phyloP scores from a whole-genome alignment of 64 coral and sea anemone species.

The Dendrophyllia cribrosa region DNA sequence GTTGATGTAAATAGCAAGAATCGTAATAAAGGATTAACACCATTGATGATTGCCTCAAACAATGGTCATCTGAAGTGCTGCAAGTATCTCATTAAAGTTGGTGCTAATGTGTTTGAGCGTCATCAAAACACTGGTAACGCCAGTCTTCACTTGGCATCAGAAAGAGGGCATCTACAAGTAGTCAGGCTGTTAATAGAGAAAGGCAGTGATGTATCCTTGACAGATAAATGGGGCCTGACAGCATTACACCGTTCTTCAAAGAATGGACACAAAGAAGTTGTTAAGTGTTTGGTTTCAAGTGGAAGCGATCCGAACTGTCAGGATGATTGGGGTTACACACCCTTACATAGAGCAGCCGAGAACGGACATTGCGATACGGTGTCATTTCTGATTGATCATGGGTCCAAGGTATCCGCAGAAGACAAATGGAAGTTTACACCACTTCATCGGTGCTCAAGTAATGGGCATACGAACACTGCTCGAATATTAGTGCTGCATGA shows the following conservation, averaged over 20 bases:
- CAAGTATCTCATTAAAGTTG: conserved; percentile 49
- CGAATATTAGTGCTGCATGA: conserved; percentile 57
- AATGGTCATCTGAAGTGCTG: conserved; percentile 49
- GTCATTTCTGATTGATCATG: conserved; percentile 59
- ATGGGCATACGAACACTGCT: conserved; percentile 53
- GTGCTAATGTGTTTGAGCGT: conserved; percentile 33
- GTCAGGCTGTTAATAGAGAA: conserved; percentile 52
- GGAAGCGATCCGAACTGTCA: conserved; percentile 55
- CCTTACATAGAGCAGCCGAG: conserved; percentile 82
- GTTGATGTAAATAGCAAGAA: conserved; percentile 58
- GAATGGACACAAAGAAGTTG: conserved; percentile 68
- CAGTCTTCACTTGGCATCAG: conserved; percentile 80
- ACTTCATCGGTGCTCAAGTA: conserved; percentile 68
- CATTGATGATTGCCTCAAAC: conserved; percentile 74
- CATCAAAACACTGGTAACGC: conserved; percentile 50
- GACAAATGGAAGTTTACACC: conserved; percentile 85
- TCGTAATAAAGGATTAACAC: conserved; percentile 58
- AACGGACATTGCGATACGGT: conserved; percentile 62
- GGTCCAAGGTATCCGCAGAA: conserved; percentile 56
- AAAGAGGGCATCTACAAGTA: conserved; percentile 61
- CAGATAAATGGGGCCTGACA: conserved; percentile 76
- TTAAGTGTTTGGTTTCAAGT: conserved; percentile 36
- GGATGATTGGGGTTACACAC: conserved; percentile 81
- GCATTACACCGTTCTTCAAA: conserved; percentile 83
- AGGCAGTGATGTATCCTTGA: conserved; percentile 48